Evolutionary conservation across 1,140 invertebrate genomes (phyloP).

Genomic region (Pemphigus obesinymphae): DNA sequence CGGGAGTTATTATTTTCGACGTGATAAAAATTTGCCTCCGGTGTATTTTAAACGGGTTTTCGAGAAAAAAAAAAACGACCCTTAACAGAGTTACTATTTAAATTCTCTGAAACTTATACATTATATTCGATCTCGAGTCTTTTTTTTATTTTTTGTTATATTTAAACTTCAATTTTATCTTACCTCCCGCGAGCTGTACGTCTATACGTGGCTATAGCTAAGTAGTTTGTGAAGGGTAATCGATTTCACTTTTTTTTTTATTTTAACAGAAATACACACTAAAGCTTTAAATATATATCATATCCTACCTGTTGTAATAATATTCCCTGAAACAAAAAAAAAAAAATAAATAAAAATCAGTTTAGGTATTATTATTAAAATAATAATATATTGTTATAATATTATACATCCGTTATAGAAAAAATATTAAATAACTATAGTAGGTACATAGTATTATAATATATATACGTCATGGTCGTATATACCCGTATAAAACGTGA

Average conservation of each 20-base stretch:
- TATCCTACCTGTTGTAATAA: slow-evolving; percentile 58
- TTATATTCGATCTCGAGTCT: background rate
- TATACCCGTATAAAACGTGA: background rate
- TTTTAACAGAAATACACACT: background rate
- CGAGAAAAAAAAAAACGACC: slow-evolving; percentile 1
- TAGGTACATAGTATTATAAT: too few species aligned
- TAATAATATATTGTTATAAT: background rate
- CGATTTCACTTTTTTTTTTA: background rate
- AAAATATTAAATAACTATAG: too few species aligned
- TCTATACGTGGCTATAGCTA: background rate
- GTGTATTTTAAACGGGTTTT: slow-evolving; percentile 23
- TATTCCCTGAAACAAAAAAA: slow-evolving; percentile 57
- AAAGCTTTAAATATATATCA: slow-evolving; percentile 40
- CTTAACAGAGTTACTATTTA: slow-evolving; percentile 22
- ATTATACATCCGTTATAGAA: background rate
- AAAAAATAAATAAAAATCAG: slow-evolving; percentile 42
- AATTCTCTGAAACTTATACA: slow-evolving; percentile 10
- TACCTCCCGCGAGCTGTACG: background rate
- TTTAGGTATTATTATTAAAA: background rate
- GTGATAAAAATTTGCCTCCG: slow-evolving; percentile 30
- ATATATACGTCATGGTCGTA: too few species aligned
- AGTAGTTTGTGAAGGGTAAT: background rate
- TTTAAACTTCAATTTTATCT: slow-evolving; percentile 19
- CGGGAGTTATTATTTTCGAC: background rate
- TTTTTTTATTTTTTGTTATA: background rate